Base-by-base conservation (phyloP, 1,140 invertebrate genomes). In the Pogonus chalceus region DNA sequence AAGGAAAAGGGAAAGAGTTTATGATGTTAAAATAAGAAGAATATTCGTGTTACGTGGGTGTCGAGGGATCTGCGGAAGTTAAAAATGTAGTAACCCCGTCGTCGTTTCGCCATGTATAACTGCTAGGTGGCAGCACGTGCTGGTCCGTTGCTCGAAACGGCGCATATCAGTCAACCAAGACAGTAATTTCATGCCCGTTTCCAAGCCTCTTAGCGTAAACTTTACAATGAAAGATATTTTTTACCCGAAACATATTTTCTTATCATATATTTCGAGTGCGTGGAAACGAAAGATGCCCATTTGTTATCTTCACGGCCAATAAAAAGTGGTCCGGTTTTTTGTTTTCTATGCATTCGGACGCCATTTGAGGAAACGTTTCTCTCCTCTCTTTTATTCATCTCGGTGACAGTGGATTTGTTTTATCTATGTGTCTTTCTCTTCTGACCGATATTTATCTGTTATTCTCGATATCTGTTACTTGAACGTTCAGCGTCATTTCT, bases 161-260 rank as follows among this genome's bases (percentile, higher is more conserved):
- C 37, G 4, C 37, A 43, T 16, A 43, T 43, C 37, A 43, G 37
- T 43, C 37, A 43, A 43, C n/a, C n/a, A n/a, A n/a, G n/a, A 43
- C 37, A 43, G 37, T 43, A 43, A 43, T 43, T 43, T 43, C 26
- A 43, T 18, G 9, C 37, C 18, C 37, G 37, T 43, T 43, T 43
- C 9, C 18, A 10, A n/a, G 7, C 18, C 37, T 43, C 37, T 43
- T 43, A 12, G 9, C 37, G 37, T 10, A 43, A 43, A 43, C 37
- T 43, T 43, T 43, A 43, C 37, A 43, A 43, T 43, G 37, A 43
- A 43, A 43, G 37, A 43, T 43, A 43, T 43, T 43, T 43, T 43
- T 43, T 43, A 4, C 37, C 37, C 37, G 18, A 43, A 43, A 43
- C 37, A 43, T 43, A 43, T 43, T 43, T 43, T 18, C 37, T 43